A percentile compares a stretch with the other conserved stretches of the same genome.
Conservation (phyloP, 2,888 invertebrate genomes). For the Aphelenchoides bicaudatus region DNA sequence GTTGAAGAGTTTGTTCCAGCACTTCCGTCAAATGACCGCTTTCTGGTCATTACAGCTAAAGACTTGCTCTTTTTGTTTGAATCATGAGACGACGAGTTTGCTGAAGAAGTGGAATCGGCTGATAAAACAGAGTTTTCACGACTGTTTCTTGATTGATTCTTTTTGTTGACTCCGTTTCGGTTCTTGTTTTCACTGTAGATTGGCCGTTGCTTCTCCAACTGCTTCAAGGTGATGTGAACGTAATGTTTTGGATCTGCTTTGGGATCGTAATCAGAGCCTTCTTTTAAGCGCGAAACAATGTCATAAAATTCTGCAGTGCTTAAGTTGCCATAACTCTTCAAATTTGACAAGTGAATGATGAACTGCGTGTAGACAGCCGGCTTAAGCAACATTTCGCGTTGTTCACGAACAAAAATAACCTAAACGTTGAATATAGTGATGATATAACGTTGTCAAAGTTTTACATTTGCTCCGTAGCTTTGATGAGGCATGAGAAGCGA, state of each 20-base stretch:
- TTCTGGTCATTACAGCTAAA: background rate
- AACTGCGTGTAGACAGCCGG: slow-evolving; percentile 13
- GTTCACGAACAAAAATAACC: slow-evolving; percentile 12
- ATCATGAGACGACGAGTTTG: too few relatives aligned
- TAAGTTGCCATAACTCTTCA: slow-evolving; percentile 3
- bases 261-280: slow-evolving; percentile 13
- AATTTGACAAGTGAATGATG: slow-evolving; percentile 12
- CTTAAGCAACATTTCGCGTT: slow-evolving; percentile 5
- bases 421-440: background rate
- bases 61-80: background rate
- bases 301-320: slow-evolving; percentile 13
- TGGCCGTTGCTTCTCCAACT: slow-evolving; percentile 14
- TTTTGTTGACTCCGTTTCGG: background rate
- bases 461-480: slow-evolving; percentile 7
- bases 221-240: background rate
- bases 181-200: background rate
- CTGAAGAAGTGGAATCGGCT: too few relatives aligned
- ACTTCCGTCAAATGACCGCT: background rate
- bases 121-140: background rate
- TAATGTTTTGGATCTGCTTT: slow-evolving; percentile 12
- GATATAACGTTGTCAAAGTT: background rate
- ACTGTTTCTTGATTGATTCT: slow-evolving; percentile 1
- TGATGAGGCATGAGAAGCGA: slow-evolving; percentile 1
- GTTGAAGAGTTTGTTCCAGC: too few relatives aligned
- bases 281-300: slow-evolving; percentile 6